Evolutionary conservation across 2,888 invertebrate species (phyloP).

Genomic region (Drosophila pegasa): DNA sequence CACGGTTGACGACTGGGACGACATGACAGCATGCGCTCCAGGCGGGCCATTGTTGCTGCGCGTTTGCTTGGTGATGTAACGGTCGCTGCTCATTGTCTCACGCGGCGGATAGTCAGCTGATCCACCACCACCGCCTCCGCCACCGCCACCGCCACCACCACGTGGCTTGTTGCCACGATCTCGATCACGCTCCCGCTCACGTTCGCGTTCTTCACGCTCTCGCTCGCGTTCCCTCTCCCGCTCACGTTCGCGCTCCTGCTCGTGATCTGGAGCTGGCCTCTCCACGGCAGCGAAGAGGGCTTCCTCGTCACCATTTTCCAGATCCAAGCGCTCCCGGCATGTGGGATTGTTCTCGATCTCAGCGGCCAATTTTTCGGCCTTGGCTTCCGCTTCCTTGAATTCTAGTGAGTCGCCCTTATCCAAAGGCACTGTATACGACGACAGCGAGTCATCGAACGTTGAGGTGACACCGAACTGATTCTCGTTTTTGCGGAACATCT

Average conservation of each 20-base stretch:
- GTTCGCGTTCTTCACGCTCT: constrained; percentile 68
- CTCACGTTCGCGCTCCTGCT: constrained; percentile 68
- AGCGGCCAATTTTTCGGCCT: constrained; percentile 95
- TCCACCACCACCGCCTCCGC: constrained; percentile 24
- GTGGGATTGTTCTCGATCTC: constrained; percentile 96
- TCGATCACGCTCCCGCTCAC: constrained; percentile 68
- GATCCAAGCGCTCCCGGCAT: constrained; percentile 92
- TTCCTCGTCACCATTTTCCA: constrained; percentile 98
- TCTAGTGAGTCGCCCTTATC: constrained; percentile 94
- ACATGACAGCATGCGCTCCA: constrained; percentile 75
- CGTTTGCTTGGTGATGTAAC: constrained; percentile 81
- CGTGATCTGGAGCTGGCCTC: constrained; percentile 86
- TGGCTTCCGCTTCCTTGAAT: constrained; percentile 88
- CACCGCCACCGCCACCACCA: constrained; percentile 34
- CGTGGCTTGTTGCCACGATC: constrained; percentile 72
- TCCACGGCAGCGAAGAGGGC: constrained; percentile 94
- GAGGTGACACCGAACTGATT: constrained; percentile 96
- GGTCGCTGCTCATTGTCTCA: constrained; percentile 80
- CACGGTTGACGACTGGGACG: constrained; percentile 59
- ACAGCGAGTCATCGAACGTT: constrained; percentile 95
- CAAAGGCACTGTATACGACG: constrained; percentile 96
- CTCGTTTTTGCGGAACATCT: constrained; percentile 98
- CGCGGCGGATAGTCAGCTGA: constrained; percentile 68
- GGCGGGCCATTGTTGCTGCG: constrained; percentile 81
- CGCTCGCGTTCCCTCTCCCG: constrained; percentile 67